Evolutionary conservation across 2,797 vertebrate genomes (phyloP).

Genomic region (Sylvia borin): DNA sequence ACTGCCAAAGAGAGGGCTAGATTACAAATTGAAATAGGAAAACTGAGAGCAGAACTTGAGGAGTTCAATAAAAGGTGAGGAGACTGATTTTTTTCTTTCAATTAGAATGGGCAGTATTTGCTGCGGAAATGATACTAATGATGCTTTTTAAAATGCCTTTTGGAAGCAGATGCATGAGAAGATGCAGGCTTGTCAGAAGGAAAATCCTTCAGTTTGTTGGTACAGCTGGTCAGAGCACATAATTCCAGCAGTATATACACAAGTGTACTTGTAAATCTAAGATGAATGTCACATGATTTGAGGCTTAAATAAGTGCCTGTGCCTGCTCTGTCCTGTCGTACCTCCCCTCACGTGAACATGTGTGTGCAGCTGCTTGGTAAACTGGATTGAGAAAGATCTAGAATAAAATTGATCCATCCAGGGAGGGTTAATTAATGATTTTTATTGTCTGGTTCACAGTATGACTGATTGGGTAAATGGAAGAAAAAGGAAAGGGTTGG

Average conservation of each 20-base stretch:
- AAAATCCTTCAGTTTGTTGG: neutral
- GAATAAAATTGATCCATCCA: neutral
- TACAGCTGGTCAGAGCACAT: neutral
- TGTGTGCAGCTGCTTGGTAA: neutral
- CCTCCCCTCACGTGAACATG: neutral
- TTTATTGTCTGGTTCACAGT: neutral
- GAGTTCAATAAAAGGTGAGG: constrained; percentile 85
- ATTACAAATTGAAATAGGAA: constrained; percentile 94
- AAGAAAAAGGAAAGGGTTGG: neutral
- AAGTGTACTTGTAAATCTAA: neutral
- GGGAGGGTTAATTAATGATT: neutral
- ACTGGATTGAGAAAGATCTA: neutral
- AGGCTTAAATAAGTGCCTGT: neutral
- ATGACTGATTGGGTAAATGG: neutral
- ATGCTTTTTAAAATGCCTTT: neutral
- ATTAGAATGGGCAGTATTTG: neutral
- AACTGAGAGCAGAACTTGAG: constrained; percentile 87
- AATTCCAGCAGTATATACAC: neutral
- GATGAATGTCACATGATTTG: neutral
- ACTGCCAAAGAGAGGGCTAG: constrained; percentile 90
- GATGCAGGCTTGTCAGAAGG: neutral
- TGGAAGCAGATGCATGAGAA: neutral
- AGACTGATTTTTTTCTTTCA: neutral
- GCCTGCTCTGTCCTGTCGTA: neutral
- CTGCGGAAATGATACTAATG: neutral